These are phyloP conservation scores for Pyrocephalus nanus DNA, from an alignment of 2,797 vertebrate species.

Conservation along the genomic window DNA sequence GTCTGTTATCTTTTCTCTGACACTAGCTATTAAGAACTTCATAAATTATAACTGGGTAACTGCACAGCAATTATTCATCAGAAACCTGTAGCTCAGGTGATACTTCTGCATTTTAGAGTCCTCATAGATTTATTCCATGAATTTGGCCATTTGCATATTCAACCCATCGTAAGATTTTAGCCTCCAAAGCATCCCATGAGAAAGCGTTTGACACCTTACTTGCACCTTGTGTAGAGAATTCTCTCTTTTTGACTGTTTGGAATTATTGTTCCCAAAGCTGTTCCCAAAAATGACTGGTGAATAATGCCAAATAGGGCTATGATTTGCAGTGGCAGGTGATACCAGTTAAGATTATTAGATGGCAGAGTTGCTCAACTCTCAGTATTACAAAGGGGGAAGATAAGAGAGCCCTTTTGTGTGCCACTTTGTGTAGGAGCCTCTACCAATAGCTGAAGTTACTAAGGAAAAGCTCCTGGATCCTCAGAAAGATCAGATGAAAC, in stretches of 20 bases:
- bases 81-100: background rate
- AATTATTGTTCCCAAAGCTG: background rate
- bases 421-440: background rate
- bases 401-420: background rate
- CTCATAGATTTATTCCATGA: background rate
- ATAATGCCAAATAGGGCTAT: background rate
- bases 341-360: background rate
- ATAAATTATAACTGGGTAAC: background rate
- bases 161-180: background rate
- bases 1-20: background rate
- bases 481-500: background rate
- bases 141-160: background rate
- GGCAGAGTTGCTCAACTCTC: background rate
- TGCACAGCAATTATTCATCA: background rate
- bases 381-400: background rate
- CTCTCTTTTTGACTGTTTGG: background rate
- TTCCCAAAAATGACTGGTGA: background rate
- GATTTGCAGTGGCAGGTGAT: background rate
- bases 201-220: background rate
- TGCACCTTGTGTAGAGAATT: background rate
- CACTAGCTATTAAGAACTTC: background rate
- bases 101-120: background rate
- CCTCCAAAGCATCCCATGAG: background rate
- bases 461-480: background rate
- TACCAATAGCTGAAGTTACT: background rate